Base-by-base conservation (phyloP, 2,888 invertebrate species). In the Rhodophaea formosa region DNA sequence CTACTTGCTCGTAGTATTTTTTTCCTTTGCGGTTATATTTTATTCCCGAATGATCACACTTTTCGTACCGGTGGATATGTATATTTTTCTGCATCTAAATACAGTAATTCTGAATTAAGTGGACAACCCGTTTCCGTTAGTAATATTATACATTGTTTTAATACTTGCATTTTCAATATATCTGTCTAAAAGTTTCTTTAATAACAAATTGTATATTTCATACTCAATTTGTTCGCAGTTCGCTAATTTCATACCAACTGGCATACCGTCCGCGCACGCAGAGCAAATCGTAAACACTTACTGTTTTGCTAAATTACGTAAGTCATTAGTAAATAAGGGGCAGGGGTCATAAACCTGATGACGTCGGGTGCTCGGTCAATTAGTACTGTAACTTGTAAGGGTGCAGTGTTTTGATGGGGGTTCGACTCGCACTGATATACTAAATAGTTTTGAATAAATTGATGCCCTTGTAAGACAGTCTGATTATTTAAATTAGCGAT, bases 311-410 rank as follows among this genome's bases (percentile, higher is more conserved):
- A 72, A 72, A 71, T 66, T 66, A 58, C 64, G 61, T 67, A 72
- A 71, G 65, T 69, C 68, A 70, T 73, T 72, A 74, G 67, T 59
- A 59, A 69, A 64, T 63, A 63, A 60, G 65, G 62, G 65, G 60
- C 39, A 60, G 52, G 49, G 49, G 59, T 62, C 65, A 61, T 62
- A 65, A 61, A 65, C 58, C 14, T 49, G 59, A 59, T 62, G 64
- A 62, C 62, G 61, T 59, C 57, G 59, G 61, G 62, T 64, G 59
- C 42, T 35, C 23, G 15, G 44, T 39, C 39, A 60, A 52, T 43
- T 44, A 56, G 47, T 8, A 52, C 46, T 52, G 52, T 46, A 23
- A 51, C 43, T 55, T 46, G 54, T 43, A 7, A 30, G 44, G 16
- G 12, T 53, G 15, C 29, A 43, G 42, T 53, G 44, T 32, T 44